A percentile compares a stretch with the other conserved stretches of the same genome.
Conservation (phyloP, 2,888 invertebrate genomes). For the Candidula unifasciata region DNA sequence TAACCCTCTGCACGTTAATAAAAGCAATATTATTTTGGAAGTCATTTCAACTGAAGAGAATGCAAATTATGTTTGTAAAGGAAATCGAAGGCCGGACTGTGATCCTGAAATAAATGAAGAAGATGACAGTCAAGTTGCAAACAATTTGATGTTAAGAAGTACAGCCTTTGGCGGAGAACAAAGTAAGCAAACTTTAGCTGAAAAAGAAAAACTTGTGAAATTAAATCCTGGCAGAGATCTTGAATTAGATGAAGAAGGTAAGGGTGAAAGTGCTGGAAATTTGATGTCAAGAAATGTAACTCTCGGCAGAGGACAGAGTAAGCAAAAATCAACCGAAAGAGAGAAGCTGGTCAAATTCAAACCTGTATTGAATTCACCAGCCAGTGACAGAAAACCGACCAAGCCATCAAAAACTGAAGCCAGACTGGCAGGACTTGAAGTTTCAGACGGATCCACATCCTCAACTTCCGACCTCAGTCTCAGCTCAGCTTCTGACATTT, state of each 20-base stretch:
- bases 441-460: conserved; percentile 45
- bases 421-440: conserved; percentile 34
- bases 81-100: background rate
- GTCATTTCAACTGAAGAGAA: background rate
- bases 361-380: background rate
- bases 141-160: background rate
- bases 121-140: background rate
- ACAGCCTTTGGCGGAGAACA: background rate
- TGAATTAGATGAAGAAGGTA: no score
- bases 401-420: conserved; percentile 44
- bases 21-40: background rate
- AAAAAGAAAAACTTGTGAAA: no score
- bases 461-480: conserved; percentile 37
- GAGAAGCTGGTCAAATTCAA: background rate
- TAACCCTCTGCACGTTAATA: background rate
- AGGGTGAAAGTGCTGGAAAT: no score
- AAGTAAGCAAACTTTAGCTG: background rate
- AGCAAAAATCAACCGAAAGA: background rate
- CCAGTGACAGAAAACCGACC: background rate
- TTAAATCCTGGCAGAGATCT: no score
- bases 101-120: background rate
- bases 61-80: background rate
- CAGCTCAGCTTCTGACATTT: conserved; percentile 41
- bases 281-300: no score
- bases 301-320: no score